A percentile compares a stretch with the other conserved stretches of the same genome.
phyloP scores from a whole-genome alignment of 2,797 vertebrate species.

The Limnodromus scolopaceus region DNA sequence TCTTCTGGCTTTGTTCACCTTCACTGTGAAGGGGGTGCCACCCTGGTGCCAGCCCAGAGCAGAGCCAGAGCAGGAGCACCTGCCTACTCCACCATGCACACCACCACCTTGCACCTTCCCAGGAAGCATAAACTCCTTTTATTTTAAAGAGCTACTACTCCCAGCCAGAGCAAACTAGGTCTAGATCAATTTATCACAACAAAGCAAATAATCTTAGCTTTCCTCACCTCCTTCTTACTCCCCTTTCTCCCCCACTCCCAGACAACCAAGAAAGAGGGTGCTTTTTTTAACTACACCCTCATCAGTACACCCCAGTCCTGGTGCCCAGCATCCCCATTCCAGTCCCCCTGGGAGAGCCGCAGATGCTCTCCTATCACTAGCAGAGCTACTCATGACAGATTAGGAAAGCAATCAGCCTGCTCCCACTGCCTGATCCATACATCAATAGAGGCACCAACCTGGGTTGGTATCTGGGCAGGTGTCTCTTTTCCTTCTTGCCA shows the following conservation, averaged over 20 bases:
- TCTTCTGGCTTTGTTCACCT: accelerated
- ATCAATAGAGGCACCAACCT: background rate
- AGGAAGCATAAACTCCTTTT: background rate
- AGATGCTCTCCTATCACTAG: background rate
- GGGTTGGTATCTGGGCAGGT: background rate
- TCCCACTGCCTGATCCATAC: too few species aligned
- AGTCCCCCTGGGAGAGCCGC: background rate
- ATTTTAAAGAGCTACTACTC: background rate
- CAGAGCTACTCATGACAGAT: background rate
- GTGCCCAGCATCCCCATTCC: background rate
- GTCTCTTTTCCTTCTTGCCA: background rate
- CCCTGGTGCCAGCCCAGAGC: accelerated
- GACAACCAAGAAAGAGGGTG: background rate
- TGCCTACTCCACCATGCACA: too few species aligned
- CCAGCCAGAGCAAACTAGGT: background rate
- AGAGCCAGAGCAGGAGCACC: background rate
- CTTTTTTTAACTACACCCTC: background rate
- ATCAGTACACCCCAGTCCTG: accelerated
- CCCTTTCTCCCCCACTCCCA: background rate
- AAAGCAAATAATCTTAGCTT: background rate
- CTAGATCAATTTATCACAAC: background rate
- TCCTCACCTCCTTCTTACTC: background rate
- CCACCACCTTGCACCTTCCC: accelerated
- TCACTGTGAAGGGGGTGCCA: background rate
- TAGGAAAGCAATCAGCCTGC: background rate